These are phyloP conservation scores for Sterrhoptilus dennistouni DNA, from an alignment of 2,113 vertebrate species.

Conservation along the genomic window DNA sequence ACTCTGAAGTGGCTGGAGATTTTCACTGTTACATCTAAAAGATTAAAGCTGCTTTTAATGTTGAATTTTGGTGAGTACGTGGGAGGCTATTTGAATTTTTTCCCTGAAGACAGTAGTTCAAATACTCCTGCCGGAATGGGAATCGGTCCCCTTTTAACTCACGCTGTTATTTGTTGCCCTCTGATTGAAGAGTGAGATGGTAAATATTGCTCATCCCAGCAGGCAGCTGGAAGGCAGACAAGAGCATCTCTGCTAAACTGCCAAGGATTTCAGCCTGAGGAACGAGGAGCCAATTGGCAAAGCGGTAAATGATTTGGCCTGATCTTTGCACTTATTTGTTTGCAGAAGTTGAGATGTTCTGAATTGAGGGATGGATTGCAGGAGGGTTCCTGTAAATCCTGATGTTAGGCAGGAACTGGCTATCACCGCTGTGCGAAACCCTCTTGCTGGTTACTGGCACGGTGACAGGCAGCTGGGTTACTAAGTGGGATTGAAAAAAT, in stretches of 20 bases:
- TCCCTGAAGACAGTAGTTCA: conserved; percentile 28
- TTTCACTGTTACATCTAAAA: neutral
- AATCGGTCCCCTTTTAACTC: conserved; percentile 5
- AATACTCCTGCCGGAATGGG: neutral
- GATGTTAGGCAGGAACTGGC: neutral
- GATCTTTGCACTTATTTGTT: neutral
- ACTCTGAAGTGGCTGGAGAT: neutral
- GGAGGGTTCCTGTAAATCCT: neutral
- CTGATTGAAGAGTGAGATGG: neutral
- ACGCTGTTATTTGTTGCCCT: neutral
- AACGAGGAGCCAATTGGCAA: neutral
- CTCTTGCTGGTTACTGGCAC: neutral
- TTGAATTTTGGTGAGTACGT: neutral
- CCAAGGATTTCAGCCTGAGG: neutral
- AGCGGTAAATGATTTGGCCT: neutral
- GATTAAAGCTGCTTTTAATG: neutral
- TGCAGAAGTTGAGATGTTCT: neutral
- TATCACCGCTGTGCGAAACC: neutral
- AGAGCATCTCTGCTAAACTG: neutral
- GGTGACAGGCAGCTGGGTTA: neutral
- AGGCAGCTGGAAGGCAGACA: neutral
- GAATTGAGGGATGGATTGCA: neutral
- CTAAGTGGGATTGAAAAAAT: neutral
- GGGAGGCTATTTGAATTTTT: conserved; percentile 7
- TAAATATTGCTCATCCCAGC: conserved; percentile 11